Evolutionary conservation across 2,113 vertebrate genomes (phyloP).

Genomic region (Lepidothrix coronata): DNA sequence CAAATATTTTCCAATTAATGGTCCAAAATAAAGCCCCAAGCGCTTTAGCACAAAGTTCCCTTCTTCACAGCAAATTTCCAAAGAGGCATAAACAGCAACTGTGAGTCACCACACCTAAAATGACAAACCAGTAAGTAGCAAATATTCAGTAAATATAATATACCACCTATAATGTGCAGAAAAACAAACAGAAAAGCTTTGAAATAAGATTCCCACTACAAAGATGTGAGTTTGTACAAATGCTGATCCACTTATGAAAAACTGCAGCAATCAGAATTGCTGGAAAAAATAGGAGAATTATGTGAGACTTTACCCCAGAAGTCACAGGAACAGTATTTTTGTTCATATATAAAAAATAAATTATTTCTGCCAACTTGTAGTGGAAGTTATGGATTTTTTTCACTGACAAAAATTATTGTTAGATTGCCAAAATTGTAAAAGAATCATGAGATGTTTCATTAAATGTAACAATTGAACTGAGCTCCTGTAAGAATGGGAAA

Average conservation of each 20-base stretch:
- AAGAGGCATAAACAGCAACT: neutral
- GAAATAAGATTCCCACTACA: neutral
- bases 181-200: neutral
- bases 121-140: neutral
- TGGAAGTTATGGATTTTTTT: neutral
- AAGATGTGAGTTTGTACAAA: neutral
- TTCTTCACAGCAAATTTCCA: neutral
- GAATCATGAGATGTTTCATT: neutral
- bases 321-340: neutral
- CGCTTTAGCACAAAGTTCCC: slow-evolving; percentile 10
- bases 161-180: neutral
- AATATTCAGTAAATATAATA: neutral
- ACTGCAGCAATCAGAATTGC: neutral
- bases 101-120: neutral
- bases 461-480: neutral
- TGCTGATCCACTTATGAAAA: neutral
- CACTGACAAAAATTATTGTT: neutral
- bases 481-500: neutral
- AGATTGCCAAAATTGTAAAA: neutral
- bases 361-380: neutral
- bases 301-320: neutral
- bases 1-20: slow-evolving; percentile 31
- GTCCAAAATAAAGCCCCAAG: slow-evolving; percentile 42
- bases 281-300: neutral
- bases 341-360: neutral